Conservation (phyloP, 2,797 vertebrate species). For the Euthynnus affinis region DNA sequence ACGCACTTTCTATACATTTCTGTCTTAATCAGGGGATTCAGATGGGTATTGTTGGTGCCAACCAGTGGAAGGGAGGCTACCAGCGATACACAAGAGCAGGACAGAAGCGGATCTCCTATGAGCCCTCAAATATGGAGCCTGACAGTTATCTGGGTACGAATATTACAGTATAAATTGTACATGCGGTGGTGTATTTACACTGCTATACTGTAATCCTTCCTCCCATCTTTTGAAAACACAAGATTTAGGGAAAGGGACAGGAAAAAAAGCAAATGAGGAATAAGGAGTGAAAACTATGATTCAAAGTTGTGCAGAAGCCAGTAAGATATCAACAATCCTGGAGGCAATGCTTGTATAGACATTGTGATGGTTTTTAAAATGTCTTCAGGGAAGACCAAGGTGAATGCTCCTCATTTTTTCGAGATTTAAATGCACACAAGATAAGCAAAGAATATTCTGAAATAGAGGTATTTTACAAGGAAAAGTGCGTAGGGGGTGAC, state of each 20-base stretch:
- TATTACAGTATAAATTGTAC: not conserved
- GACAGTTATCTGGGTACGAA: constrained; percentile 84
- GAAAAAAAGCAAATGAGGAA: not conserved
- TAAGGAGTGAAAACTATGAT: not conserved
- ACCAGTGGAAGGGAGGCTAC: constrained; percentile 81
- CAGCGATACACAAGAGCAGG: not conserved
- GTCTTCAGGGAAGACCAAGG: too few relatives aligned
- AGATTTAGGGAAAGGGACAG: not conserved
- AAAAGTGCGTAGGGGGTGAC: too few relatives aligned
- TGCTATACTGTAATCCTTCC: not conserved
- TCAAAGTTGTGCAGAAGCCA: too few relatives aligned
- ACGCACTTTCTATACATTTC: not conserved
- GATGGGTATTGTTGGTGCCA: constrained; percentile 78
- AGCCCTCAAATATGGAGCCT: not conserved
- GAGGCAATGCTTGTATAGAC: too few relatives aligned
- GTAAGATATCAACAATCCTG: too few relatives aligned
- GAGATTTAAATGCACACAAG: not conserved
- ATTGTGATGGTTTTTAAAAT: too few relatives aligned
- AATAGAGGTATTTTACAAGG: too few relatives aligned
- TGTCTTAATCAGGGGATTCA: constrained; percentile 48
- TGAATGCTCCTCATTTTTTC: too few relatives aligned
- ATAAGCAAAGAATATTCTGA: not conserved
- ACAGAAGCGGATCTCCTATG: accelerated
- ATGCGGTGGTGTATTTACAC: not conserved
- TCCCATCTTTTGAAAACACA: too few relatives aligned